Base-by-base conservation (phyloP, 2,113 vertebrate species). In the Acrocephalus arundinaceus region DNA sequence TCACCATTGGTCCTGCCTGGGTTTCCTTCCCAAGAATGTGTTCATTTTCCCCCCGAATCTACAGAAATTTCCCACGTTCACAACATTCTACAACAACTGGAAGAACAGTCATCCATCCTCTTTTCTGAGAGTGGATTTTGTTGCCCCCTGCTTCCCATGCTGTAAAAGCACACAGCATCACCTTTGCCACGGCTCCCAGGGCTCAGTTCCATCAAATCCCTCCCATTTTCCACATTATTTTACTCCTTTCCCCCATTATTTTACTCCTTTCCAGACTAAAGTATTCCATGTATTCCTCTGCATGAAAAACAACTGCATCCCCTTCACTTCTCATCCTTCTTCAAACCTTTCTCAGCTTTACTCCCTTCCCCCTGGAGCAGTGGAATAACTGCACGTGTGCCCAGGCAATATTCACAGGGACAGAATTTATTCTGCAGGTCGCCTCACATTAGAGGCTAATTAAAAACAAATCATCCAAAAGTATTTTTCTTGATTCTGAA, bases 131-230 rank as follows among this genome's bases (percentile, higher is more conserved):
- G 72, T 52, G 81, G 87, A 59, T 91, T 93, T 84, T 93, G 80
- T 94, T 95, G 90, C 76, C 92, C 85, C 73, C 81, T 93, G 52
- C 85, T 87, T 84, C 87, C 77, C 90, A 45, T 41, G 77, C 28
- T 54, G 73, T 24, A 84, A 94, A 87, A 80, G 59, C 92, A 87
- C 63, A 18, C 22, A 41, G 51, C 41, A 52, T 61, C 73, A 91
- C 65, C 85, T 96, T 66, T 66, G 49, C 85, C 61, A 27, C 2
- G 9, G 46, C 46, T 73, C 85, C 37, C n/a, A 48, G 67, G 17
- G 13, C 30, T 68, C 48, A 37, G 13, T 61, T 55, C 58, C 68
- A 10, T 7, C 48, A 75, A 35, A 28, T 43, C 21, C 45, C 24
- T 78, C n/a, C 51, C 23, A 48, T 41, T 35, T 52, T 0, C 24